phyloP scores from a whole-genome alignment of 2,888 invertebrate genomes.

The Pachymerium ferrugineum region DNA sequence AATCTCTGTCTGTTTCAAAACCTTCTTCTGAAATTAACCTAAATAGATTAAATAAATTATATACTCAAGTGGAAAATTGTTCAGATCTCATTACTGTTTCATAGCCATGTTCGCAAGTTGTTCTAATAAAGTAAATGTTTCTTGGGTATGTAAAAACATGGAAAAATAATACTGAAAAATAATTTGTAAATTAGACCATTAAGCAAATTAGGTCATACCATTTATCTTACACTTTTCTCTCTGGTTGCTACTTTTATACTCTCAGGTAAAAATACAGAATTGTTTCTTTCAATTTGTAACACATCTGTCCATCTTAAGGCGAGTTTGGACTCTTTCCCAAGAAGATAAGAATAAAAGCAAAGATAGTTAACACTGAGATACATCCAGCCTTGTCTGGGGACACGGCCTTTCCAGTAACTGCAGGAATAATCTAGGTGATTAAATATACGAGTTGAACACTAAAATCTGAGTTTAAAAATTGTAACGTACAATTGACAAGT shows the following conservation, averaged over 20 bases:
- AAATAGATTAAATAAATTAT: constrained; percentile 44
- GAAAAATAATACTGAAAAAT: constrained; percentile 74
- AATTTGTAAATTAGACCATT: constrained; percentile 30
- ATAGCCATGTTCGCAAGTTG: constrained; percentile 95
- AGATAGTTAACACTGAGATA: constrained; percentile 94
- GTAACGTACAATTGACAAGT: constrained; percentile 81
- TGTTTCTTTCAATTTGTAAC: constrained; percentile 52
- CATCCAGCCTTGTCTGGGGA: constrained; percentile 94
- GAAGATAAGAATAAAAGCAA: constrained; percentile 91
- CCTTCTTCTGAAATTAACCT: constrained; percentile 88
- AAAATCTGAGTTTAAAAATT: not conserved
- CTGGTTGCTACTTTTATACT: constrained; percentile 79
- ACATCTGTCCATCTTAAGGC: constrained; percentile 88
- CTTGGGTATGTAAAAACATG: constrained; percentile 78
- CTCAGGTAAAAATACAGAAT: constrained; percentile 65
- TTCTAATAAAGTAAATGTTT: constrained; percentile 86
- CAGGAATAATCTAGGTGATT: constrained; percentile 51
- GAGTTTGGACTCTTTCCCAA: constrained; percentile 83
- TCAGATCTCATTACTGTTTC: constrained; percentile 56
- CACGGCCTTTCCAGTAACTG: constrained; percentile 86
- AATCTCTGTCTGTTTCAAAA: constrained; percentile 80
- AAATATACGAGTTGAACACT: not conserved
- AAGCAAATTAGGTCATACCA: constrained; percentile 28
- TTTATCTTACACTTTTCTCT: constrained; percentile 57
- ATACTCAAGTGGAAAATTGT: constrained; percentile 37